These are phyloP conservation scores for Siniperca obscura DNA, from an alignment of 2,797 vertebrate species.

Conservation along the genomic window DNA sequence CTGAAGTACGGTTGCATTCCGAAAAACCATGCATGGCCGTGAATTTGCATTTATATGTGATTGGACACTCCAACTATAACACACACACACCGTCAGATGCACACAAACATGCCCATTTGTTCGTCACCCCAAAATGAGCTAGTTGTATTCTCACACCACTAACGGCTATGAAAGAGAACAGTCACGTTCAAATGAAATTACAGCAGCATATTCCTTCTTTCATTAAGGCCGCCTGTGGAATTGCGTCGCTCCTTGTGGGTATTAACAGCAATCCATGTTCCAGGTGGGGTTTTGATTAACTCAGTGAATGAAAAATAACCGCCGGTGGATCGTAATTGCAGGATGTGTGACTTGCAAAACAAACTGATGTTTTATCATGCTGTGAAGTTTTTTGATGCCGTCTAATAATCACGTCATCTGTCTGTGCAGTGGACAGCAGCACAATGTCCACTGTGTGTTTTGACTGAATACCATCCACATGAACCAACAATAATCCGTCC, in stretches of 20 bases:
- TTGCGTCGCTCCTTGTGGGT: neutral
- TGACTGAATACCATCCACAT: neutral
- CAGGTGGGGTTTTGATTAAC: constrained; percentile 49
- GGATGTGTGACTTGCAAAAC: constrained; percentile 8
- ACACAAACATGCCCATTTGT: neutral
- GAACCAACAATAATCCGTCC: neutral
- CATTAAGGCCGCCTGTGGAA: constrained; percentile 35
- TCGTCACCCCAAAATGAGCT: neutral
- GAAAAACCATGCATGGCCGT: neutral
- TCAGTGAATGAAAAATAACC: constrained; percentile 38
- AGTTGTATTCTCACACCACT: constrained; percentile 35
- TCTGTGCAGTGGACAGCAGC: neutral
- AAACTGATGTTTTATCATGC: constrained; percentile 23
- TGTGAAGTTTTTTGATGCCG: neutral
- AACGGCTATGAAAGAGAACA: neutral
- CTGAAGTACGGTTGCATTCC: neutral
- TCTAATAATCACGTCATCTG: constrained; percentile 11
- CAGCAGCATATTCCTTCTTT: constrained; percentile 38
- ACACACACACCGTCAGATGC: constrained; percentile 1
- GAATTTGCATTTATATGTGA: constrained; percentile 30
- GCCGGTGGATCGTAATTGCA: constrained; percentile 16
- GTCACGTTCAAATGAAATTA: constrained; percentile 39
- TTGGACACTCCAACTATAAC: neutral
- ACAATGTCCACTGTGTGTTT: neutral
- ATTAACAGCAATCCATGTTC: neutral